Percentiles rank a stretch among this genome's conserved stretches.
phyloP scores from a whole-genome alignment of 2,797 vertebrate genomes.

The Sternotherus odoratus region DNA sequence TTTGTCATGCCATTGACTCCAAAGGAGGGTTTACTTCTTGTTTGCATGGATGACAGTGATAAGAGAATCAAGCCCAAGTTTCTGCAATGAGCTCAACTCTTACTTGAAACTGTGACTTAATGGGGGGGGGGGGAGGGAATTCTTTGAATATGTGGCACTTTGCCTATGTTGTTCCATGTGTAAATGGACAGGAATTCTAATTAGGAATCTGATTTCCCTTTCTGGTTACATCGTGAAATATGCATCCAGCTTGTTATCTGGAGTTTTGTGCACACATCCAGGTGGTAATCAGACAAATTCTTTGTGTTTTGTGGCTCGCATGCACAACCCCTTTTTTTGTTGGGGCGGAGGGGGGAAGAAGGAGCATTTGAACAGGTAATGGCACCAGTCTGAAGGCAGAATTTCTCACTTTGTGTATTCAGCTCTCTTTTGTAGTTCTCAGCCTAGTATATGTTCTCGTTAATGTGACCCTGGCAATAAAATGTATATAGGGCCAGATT shows the following conservation, averaged over 20 bases:
- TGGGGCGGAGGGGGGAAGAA: not conserved
- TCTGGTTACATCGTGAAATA: accelerated
- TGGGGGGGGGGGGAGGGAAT: not conserved
- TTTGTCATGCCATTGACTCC: not conserved
- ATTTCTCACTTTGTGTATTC: not conserved
- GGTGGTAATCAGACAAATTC: not conserved
- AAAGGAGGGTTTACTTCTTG: not conserved
- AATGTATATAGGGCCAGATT: not conserved
- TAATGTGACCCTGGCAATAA: not conserved
- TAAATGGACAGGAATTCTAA: not conserved
- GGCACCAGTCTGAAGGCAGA: not conserved
- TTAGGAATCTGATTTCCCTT: not conserved
- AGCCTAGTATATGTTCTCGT: not conserved
- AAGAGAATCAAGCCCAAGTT: accelerated
- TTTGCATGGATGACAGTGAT: not conserved
- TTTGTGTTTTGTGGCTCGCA: not conserved
- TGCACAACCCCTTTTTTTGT: not conserved
- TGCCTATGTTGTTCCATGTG: not conserved
- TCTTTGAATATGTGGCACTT: not conserved
- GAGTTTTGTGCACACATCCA: not conserved
- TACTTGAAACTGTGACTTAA: not conserved
- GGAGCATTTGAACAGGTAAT: not conserved
- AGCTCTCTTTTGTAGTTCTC: not conserved
- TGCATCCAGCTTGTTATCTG: not conserved
- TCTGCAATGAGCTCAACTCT: not conserved